phyloP scores from a whole-genome alignment of 2,888 invertebrate species.

The Andrena flavipes region DNA sequence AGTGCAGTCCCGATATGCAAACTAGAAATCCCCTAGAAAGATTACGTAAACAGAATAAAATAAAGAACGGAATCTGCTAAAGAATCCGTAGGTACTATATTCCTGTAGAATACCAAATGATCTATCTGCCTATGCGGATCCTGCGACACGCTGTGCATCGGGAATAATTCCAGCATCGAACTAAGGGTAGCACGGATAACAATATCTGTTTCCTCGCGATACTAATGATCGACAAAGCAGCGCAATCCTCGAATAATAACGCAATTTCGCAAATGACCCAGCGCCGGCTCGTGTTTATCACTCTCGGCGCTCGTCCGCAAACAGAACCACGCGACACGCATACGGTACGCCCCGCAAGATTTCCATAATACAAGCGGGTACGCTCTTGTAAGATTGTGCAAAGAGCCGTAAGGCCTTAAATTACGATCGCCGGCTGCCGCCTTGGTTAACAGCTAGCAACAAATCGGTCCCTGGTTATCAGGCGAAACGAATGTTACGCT shows the following conservation, averaged over 20 bases:
- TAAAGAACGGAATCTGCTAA: no score
- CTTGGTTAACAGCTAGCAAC: constrained; percentile 21
- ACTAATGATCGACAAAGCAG: background rate
- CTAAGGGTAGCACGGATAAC: background rate
- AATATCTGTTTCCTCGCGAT: constrained; percentile 3
- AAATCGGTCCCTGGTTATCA: constrained; percentile 47
- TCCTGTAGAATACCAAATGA: no score
- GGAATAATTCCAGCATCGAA: background rate
- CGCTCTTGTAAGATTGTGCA: constrained; percentile 16
- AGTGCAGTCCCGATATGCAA: constrained; percentile 5
- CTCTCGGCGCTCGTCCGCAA: constrained; percentile 16
- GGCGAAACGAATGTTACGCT: constrained; percentile 37
- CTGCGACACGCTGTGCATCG: no score
- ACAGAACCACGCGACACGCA: constrained; percentile 19
- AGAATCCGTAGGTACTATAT: background rate
- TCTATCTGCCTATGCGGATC: no score
- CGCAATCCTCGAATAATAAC: constrained; percentile 18
- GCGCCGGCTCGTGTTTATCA: constrained; percentile 12
- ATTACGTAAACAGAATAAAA: background rate
- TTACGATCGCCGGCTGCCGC: constrained; percentile 9
- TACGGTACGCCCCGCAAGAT: constrained; percentile 23
- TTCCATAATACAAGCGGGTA: constrained; percentile 34
- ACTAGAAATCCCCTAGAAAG: background rate
- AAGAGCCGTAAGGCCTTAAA: constrained; percentile 30
- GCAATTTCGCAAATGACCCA: constrained; percentile 18